Percentiles rank a stretch among this genome's conserved stretches.
Evolutionary conservation across 2,113 vertebrate genomes (phyloP).

Genomic region (Phaethornis superciliosus): DNA sequence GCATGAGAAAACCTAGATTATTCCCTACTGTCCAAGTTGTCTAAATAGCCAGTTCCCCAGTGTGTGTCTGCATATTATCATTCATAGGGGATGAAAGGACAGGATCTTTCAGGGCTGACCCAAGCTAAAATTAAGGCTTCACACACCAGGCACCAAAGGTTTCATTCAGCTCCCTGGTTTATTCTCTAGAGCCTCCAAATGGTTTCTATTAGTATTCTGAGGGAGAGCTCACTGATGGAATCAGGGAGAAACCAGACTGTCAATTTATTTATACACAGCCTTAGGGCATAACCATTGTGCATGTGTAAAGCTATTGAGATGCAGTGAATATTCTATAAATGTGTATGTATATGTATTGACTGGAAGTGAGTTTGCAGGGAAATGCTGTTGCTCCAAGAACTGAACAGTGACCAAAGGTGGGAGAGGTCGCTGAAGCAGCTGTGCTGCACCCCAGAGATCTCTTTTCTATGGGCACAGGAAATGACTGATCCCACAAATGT

Average conservation of each 20-base stretch:
- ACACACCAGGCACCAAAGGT: background rate
- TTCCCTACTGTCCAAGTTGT: background rate
- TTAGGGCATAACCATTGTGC: conserved; percentile 44
- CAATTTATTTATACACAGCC: conserved; percentile 71
- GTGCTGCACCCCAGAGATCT: background rate
- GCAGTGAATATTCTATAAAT: conserved; percentile 17
- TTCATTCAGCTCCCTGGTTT: conserved; percentile 1
- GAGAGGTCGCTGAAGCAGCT: background rate
- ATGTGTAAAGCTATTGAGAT: conserved; percentile 49
- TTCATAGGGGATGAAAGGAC: background rate
- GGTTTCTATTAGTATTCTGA: conserved; percentile 55
- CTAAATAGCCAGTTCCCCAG: background rate
- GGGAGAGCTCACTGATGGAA: conserved; percentile 34
- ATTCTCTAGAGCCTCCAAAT: background rate
- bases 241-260: conserved; percentile 63
- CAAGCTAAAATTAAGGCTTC: conserved; percentile 26
- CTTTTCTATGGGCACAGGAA: background rate
- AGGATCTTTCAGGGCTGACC: background rate
- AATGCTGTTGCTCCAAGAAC: conserved; percentile 12
- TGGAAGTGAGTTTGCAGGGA: conserved; percentile 19
- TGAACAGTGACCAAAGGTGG: background rate
- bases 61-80: background rate
- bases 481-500: background rate
- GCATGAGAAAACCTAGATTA: background rate
- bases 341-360: background rate